Evolutionary conservation across 2,797 vertebrate genomes (phyloP), one percentile per base, ranked within the genome.

Genomic region (Macrochelys suwanniensis): DNA sequence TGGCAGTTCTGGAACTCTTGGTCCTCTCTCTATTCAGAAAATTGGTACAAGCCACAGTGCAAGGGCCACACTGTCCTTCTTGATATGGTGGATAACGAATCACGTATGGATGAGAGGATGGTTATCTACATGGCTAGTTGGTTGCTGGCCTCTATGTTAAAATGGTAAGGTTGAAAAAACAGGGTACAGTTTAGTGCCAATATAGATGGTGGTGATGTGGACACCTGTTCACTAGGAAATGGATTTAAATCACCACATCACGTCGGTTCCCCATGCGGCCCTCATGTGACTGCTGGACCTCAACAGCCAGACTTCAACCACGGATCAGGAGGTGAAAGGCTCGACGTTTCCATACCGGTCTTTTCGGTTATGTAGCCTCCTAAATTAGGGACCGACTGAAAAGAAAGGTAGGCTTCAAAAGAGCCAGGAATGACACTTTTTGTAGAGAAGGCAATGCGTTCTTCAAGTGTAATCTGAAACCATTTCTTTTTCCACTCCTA

Each of bases 241-340:
- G 42, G 28, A 94, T 65, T 88, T 57, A 37, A 42, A 26, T 37
- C 7, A 0, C 15, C 26, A 16, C 7, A 82, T 92, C 47, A 3
- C 0, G 0, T 8, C 7, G 0, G 71, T 83, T 92, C 50, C n/a
- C 33, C 17, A 0, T 1, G 11, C 0, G 0, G 45, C 28, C 33
- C 28, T 82, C 31, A 11, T 37, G 5, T 25, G 21, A 19, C 51
- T 11, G n/a, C 74, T 37, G 45, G 37, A 42, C 5, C 13, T n/a
- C 51, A 80, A 53, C 10, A 25, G 37, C n/a, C 37, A 25, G 10
- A 74, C 42, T 74, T 74, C 21, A 25, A 45, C 37, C 37, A 42
- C 68, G 2, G 28, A 33, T 65, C 28, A 33, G 28, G 33, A 65
- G 15, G 28, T 45, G 4, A 53, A 80, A 54, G 17, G 28, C 23